A percentile compares a stretch with the other conserved stretches of the same genome.
Conservation (phyloP, 1,140 invertebrate genomes). For the Pachyrhynchus sulphureomaculatus region DNA sequence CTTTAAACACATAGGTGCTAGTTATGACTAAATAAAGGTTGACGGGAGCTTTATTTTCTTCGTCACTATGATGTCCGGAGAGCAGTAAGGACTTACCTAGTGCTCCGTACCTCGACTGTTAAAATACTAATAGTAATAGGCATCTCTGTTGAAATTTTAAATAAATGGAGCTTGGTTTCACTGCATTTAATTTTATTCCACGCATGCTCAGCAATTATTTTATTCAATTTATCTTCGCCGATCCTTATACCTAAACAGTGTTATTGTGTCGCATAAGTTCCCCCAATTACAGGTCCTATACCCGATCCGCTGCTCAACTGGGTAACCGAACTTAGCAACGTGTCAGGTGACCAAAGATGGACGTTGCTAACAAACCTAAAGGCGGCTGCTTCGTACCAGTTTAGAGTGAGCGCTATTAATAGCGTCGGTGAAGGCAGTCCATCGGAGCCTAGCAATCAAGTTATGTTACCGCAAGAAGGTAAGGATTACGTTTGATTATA, state of each 20-base stretch:
- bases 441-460: conserved; percentile 82
- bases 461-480: conserved; percentile 93
- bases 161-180: background rate
- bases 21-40: too few species aligned
- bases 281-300: conserved; percentile 67
- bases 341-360: conserved; percentile 77
- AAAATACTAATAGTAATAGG: too few species aligned
- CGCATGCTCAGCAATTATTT: conserved; percentile 36
- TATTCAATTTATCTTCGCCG: conserved; percentile 8
- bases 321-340: conserved; percentile 85
- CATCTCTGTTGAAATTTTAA: too few species aligned
- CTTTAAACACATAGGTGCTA: too few species aligned
- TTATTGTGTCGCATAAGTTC: conserved; percentile 47
- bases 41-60: too few species aligned
- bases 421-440: conserved; percentile 90
- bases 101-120: too few species aligned
- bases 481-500: conserved; percentile 47
- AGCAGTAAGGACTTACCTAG: too few species aligned
- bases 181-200: background rate
- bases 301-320: conserved; percentile 82
- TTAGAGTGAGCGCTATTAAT: conserved; percentile 93
- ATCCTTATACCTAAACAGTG: conserved; percentile 21
- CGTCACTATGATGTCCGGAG: too few species aligned
- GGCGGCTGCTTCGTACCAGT: conserved; percentile 93
- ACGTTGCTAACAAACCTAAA: conserved; percentile 82